Evolutionary conservation across 2,113 vertebrate species (phyloP).

Genomic region (Perca fluviatilis): DNA sequence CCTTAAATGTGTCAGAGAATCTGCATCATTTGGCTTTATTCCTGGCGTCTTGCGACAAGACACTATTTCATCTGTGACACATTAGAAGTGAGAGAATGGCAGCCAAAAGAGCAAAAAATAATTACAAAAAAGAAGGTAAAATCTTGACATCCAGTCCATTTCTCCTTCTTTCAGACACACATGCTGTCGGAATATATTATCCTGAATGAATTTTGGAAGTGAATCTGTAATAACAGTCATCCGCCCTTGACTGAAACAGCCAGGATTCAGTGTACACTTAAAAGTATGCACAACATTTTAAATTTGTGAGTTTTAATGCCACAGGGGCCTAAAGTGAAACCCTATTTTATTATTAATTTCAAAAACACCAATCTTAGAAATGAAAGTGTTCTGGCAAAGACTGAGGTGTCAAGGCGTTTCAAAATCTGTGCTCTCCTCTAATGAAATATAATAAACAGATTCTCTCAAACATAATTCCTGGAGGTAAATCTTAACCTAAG

Average conservation of each 20-base stretch:
- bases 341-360: neutral
- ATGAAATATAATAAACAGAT: neutral
- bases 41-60: neutral
- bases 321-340: neutral
- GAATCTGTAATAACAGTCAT: slow-evolving; percentile 7
- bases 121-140: neutral
- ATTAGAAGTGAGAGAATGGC: neutral
- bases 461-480: neutral
- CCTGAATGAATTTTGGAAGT: neutral
- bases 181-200: neutral
- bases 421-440: neutral
- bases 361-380: neutral
- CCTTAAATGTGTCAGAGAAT: slow-evolving; percentile 24
- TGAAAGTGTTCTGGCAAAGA: neutral
- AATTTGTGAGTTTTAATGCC: neutral
- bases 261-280: neutral
- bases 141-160: neutral
- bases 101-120: slow-evolving; percentile 4
- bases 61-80: slow-evolving; percentile 5
- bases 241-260: neutral
- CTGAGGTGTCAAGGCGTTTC: no score
- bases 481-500: neutral
- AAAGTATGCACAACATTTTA: neutral
- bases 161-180: neutral
- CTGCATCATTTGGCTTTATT: slow-evolving; percentile 15